These are phyloP conservation scores for Microtus ochrogaster DNA, from an alignment of 2,113 vertebrate species.

Conservation along the genomic window DNA sequence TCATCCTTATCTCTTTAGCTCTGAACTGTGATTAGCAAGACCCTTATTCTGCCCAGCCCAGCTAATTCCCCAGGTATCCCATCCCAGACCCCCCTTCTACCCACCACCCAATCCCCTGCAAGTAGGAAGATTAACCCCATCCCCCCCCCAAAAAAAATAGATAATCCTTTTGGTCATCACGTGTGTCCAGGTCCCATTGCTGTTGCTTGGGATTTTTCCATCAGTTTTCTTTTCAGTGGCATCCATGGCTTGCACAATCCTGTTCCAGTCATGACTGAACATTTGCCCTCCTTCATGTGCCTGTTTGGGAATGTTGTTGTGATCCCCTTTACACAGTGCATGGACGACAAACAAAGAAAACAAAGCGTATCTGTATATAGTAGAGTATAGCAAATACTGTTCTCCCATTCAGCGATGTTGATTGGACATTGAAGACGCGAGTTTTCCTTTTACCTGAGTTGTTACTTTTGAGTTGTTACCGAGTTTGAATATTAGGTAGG, in stretches of 20 bases:
- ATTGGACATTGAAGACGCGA: slow-evolving; percentile 84
- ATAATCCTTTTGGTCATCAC: slow-evolving; percentile 77
- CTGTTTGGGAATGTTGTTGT: slow-evolving; percentile 87
- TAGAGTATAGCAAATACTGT: slow-evolving; percentile 81
- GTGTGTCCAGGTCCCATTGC: slow-evolving; percentile 55
- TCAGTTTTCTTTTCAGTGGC: slow-evolving; percentile 69
- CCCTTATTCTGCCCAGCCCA: slow-evolving; percentile 40
- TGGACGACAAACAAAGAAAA: slow-evolving; percentile 83
- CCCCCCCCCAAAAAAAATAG: slow-evolving; percentile 19
- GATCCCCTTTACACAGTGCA: slow-evolving; percentile 89
- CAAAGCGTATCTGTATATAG: slow-evolving; percentile 87
- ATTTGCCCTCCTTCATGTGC: slow-evolving; percentile 67
- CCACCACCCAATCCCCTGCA: not conserved
- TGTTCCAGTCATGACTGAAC: slow-evolving; percentile 71
- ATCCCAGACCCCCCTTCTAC: not conserved
- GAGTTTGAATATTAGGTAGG: slow-evolving; percentile 47
- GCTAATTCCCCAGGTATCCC: not conserved
- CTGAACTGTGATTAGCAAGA: slow-evolving; percentile 81
- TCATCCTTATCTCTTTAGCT: slow-evolving; percentile 72
- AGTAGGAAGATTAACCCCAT: slow-evolving; percentile 38
- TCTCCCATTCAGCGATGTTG: slow-evolving; percentile 82
- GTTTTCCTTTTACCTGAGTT: slow-evolving; percentile 82
- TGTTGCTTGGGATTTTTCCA: slow-evolving; percentile 36
- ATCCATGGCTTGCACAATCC: slow-evolving; percentile 67
- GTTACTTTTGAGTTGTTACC: slow-evolving; percentile 70